Conservation (phyloP, 2,888 invertebrate species). For the Branchipolynoe longqiensis region DNA sequence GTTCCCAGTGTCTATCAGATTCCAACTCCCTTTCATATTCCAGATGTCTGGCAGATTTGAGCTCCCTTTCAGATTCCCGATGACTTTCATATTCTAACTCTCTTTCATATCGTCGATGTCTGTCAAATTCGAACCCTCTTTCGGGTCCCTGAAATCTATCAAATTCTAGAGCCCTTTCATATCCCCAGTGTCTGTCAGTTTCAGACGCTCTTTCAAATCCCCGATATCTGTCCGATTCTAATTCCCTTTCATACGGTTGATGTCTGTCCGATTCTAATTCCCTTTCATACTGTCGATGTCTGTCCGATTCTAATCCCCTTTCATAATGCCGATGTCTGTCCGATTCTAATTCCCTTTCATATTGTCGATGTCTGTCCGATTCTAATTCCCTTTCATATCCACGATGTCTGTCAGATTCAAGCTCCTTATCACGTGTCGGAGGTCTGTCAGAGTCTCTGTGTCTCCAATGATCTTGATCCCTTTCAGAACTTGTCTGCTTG, state of each 20-base stretch:
- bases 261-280: background rate
- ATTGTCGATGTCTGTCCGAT: background rate
- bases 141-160: background rate
- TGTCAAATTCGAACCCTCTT: background rate
- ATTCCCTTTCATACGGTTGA: background rate
- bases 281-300: background rate
- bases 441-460: slow-evolving; percentile 8
- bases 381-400: background rate
- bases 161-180: background rate
- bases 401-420: background rate
- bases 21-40: background rate
- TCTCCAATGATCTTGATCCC: background rate
- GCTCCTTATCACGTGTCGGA: too few relatives aligned
- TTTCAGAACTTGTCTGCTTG: background rate
- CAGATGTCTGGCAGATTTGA: background rate
- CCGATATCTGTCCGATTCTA: too few relatives aligned
- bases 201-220: background rate
- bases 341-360: background rate
- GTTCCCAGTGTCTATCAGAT: background rate
- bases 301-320: background rate
- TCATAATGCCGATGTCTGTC: background rate
- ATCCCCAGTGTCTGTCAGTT: background rate
- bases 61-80: background rate
- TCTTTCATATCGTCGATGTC: slow-evolving; percentile 3
- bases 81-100: background rate